Base-by-base conservation (phyloP, 2,113 vertebrate genomes). In the Mobula hypostoma region DNA sequence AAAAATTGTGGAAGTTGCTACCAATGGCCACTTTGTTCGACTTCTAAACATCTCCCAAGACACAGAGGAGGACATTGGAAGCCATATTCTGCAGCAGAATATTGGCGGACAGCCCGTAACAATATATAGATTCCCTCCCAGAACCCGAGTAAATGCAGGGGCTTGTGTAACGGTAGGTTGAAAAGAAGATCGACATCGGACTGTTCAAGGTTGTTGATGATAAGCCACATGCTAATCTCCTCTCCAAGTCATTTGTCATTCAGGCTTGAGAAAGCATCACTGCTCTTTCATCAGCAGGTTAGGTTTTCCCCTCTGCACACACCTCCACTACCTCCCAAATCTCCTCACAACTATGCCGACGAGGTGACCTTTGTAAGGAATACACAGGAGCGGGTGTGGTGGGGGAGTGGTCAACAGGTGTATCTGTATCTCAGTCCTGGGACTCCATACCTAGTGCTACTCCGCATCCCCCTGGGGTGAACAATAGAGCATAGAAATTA, bases 81-180 rank as follows among this genome's bases (percentile, higher is more conserved):
- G 94, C 72, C 94, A 95, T 48, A 94, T 94, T 12, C 95, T 97
- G 40, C 96, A 96, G 76, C 96, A 97, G 95, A 95, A 97, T 0
- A 2, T 96, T 61, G 66, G 93, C 11, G 95, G 95, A n/a, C 95
- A 95, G 1, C 32, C 94, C 24, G 17, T 95, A 48, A 94, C 95
- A 76, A 9, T 91, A 6, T 97, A 96, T 94, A 82, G 0, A 0
- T 97, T 97, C 93, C 94, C 94, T 27, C 94, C 95, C 0, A 94
- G 94, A 40, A 94, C 94, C 66, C 90, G 94, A 68, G 94, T 97
- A 94, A 95, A 94, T 29, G 94, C 96, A 0, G 94, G 11, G 0
- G 94, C 95, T 94, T 94, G 94, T 0, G 27, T 96, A 70, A 96
- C 94, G 0, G 96, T 97, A 94, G 96, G 96, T 94, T 48, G 48